Percentiles rank a stretch among this genome's conserved stretches.
Conservation (phyloP, 2,888 invertebrate species). For the Pycnomerus fuliginosus region DNA sequence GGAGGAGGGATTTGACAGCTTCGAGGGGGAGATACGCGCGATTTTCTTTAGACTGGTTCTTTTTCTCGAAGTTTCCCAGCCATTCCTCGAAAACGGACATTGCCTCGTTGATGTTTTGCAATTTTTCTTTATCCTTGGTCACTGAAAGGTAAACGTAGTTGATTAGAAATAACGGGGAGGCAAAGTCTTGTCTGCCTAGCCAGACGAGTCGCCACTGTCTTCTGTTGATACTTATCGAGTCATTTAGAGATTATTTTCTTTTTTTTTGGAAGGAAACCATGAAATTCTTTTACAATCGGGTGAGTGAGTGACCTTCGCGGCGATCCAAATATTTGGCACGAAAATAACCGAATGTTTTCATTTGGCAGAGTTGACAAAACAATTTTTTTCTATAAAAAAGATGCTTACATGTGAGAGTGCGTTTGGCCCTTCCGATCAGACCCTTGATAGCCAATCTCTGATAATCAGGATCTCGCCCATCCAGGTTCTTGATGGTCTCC, state of each 20-base stretch:
- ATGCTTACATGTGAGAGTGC: slow-evolving; percentile 64
- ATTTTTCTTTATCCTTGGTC: slow-evolving; percentile 74
- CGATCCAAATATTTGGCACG: too few species aligned
- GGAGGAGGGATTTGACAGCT: slow-evolving; percentile 58
- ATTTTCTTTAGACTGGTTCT: slow-evolving; percentile 67
- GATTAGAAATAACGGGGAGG: too few species aligned
- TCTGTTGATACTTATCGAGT: too few species aligned
- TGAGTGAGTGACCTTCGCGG: too few species aligned
- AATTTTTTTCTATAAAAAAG: too few species aligned
- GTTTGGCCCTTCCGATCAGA: slow-evolving; percentile 68
- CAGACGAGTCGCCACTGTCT: too few species aligned
- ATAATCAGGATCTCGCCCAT: slow-evolving; percentile 75
- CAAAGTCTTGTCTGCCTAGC: too few species aligned
- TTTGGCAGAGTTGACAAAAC: too few species aligned
- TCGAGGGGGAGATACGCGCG: slow-evolving; percentile 66
- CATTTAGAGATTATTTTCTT: too few species aligned
- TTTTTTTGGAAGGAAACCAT: too few species aligned
- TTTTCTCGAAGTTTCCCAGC: slow-evolving; percentile 69
- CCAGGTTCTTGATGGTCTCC: slow-evolving; percentile 65
- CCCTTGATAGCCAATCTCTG: slow-evolving; percentile 73
- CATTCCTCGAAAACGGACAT: slow-evolving; percentile 70
- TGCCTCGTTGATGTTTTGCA: slow-evolving; percentile 73
- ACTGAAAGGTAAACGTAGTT: slow-evolving; percentile 51
- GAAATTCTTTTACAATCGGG: too few species aligned
- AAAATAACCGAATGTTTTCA: too few species aligned